A percentile compares a stretch with the other conserved stretches of the same genome.
phyloP scores from a whole-genome alignment of 2,888 invertebrate genomes.

The Spicauda simplicius region DNA sequence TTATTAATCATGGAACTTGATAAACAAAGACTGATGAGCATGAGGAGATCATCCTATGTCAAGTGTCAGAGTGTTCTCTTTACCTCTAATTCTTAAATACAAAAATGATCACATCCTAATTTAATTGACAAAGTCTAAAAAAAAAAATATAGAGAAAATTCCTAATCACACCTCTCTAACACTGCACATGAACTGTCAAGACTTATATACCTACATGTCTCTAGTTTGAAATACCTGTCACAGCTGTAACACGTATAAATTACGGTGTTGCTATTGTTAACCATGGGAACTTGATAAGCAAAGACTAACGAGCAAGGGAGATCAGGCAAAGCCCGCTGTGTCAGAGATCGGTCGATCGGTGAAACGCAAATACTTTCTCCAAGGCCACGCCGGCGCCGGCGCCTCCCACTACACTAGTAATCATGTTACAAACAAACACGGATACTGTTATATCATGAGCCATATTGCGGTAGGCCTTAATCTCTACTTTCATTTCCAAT shows the following conservation, averaged over 20 bases:
- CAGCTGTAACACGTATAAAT: background rate
- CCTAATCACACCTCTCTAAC: too few species aligned
- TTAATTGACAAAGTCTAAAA: too few species aligned
- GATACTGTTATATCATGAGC: slow-evolving; percentile 68
- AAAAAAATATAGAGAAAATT: too few species aligned
- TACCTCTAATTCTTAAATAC: too few species aligned
- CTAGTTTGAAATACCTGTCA: background rate
- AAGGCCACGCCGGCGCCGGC: slow-evolving; percentile 69
- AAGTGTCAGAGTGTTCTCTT: too few species aligned
- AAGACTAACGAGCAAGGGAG: slow-evolving; percentile 27
- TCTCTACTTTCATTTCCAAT: slow-evolving; percentile 50
- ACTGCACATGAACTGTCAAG: too few species aligned
- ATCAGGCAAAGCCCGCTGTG: slow-evolving; percentile 30
- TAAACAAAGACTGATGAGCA: too few species aligned
- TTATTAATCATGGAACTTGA: too few species aligned
- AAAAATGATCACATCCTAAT: too few species aligned
- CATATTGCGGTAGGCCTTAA: slow-evolving; percentile 52
- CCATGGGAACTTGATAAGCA: slow-evolving; percentile 1
- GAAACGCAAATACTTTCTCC: slow-evolving; percentile 76
- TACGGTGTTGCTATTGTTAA: background rate
- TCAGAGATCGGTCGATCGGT: slow-evolving; percentile 48
- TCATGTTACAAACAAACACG: slow-evolving; percentile 56
- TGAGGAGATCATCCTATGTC: too few species aligned
- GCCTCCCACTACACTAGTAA: slow-evolving; percentile 44
- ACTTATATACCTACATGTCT: too few species aligned